Percentiles rank a stretch among this genome's conserved stretches.
Conservation (phyloP, 2,113 vertebrate species). For the Xiphophorus couchianus region DNA sequence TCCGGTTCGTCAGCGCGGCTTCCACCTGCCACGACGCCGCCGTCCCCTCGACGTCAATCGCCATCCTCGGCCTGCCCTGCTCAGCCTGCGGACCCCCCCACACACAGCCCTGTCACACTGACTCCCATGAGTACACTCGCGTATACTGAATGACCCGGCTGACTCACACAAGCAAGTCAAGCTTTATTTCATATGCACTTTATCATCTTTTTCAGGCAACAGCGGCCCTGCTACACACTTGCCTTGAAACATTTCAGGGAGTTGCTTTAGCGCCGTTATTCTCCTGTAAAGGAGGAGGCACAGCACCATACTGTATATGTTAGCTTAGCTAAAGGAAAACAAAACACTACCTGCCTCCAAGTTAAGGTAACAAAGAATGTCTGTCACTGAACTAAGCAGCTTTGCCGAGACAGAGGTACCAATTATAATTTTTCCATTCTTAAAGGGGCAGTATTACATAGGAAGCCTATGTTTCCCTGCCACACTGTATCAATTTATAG, state of each 20-base stretch:
- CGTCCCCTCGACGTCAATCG: constrained; percentile 45
- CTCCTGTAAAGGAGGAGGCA: background rate
- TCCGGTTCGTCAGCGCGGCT: constrained; percentile 49
- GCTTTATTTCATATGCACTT: background rate
- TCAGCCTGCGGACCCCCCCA: constrained; percentile 14
- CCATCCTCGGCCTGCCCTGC: constrained; percentile 49
- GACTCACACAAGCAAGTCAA: constrained; percentile 3
- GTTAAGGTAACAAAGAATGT: background rate
- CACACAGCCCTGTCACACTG: constrained; percentile 11
- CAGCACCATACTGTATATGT: background rate
- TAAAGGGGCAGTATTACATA: background rate
- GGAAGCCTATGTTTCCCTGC: no score
- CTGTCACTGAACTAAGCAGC: background rate
- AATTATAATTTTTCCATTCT: background rate
- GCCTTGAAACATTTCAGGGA: background rate
- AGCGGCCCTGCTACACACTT: background rate
- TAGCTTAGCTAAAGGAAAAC: constrained; percentile 1
- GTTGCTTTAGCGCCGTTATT: background rate
- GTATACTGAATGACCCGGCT: constrained; percentile 12
- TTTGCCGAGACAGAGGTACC: background rate
- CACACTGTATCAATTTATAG: no score
- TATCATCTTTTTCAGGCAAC: constrained; percentile 9
- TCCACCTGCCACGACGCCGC: constrained; percentile 46
- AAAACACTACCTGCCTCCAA: background rate
- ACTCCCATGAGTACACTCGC: constrained; percentile 20